A percentile compares a stretch with the other conserved stretches of the same genome.
phyloP scores from a whole-genome alignment of 2,888 invertebrate genomes.

The Drosophila borealis region DNA sequence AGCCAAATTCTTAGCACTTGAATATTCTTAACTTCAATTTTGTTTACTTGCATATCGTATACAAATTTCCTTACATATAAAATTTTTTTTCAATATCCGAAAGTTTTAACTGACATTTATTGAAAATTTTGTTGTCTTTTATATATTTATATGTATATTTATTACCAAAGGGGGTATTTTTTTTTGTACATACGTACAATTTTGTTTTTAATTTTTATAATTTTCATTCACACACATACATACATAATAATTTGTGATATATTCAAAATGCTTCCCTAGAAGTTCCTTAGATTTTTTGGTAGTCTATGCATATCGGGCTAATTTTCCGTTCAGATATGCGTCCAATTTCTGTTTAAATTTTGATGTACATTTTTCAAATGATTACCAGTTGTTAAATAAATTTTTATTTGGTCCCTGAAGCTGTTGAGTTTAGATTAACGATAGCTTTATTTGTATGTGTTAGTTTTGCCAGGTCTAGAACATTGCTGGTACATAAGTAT shows the following conservation, averaged over 20 bases:
- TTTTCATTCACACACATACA: constrained; percentile 35
- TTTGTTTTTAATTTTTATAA: constrained; percentile 24
- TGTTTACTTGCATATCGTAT: constrained; percentile 70
- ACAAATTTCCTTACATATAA: constrained; percentile 60
- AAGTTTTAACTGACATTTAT: constrained; percentile 46
- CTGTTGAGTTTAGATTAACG: constrained; percentile 79
- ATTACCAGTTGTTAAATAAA: constrained; percentile 49
- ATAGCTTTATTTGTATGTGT: constrained; percentile 62
- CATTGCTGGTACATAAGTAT: constrained; percentile 40
- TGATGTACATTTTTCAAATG: constrained; percentile 36
- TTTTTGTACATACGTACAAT: constrained; percentile 38
- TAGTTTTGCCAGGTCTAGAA: constrained; percentile 57
- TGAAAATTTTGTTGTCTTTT: constrained; percentile 21
- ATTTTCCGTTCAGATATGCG: constrained; percentile 52
- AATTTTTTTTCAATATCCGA: constrained; percentile 35
- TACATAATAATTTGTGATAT: constrained; percentile 32
- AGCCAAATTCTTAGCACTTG: constrained; percentile 54
- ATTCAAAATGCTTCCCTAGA: constrained; percentile 59
- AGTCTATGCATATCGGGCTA: constrained; percentile 41
- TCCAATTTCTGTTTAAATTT: constrained; percentile 45
- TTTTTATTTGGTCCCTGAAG: constrained; percentile 83
- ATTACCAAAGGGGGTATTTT: constrained; percentile 56
- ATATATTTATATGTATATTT: constrained; percentile 16
- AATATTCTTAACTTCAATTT: constrained; percentile 44
- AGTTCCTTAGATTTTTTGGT: constrained; percentile 38